These are phyloP conservation scores for Fundulus diaphanus DNA, from an alignment of 2,797 vertebrate genomes.

Conservation along the genomic window DNA sequence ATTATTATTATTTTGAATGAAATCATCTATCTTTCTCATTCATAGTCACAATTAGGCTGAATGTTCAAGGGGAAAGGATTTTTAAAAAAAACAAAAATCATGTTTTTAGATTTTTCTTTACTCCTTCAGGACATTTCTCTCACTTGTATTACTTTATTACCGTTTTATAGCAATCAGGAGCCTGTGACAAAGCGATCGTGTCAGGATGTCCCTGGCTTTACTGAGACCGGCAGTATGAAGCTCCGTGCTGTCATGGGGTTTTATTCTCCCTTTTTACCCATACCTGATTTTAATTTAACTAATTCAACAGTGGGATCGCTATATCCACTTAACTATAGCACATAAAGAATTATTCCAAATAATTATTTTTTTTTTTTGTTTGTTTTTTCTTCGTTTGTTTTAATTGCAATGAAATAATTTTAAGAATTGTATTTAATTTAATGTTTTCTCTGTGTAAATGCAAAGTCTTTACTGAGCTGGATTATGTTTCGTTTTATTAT, in stretches of 20 bases:
- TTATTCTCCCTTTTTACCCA: constrained; percentile 26
- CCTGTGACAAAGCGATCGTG: constrained; percentile 14
- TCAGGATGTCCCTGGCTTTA: constrained; percentile 26
- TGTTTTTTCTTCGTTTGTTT: no score
- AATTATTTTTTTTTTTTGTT: constrained; percentile 59
- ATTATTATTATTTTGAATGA: constrained; percentile 40
- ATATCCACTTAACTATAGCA: constrained; percentile 60
- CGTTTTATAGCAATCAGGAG: constrained; percentile 39
- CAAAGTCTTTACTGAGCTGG: constrained; percentile 39
- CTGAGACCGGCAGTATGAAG: constrained; percentile 36
- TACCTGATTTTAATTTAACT: constrained; percentile 42
- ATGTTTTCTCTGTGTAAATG: constrained; percentile 57
- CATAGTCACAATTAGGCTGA: constrained; percentile 60
- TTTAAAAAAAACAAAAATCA: no score
- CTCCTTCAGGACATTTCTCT: constrained; percentile 37
- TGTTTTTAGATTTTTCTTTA: constrained; percentile 26
- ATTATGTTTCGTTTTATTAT: constrained; percentile 27
- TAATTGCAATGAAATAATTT: constrained; percentile 51
- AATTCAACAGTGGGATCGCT: constrained; percentile 49
- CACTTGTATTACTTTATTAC: constrained; percentile 18
- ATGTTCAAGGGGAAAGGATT: constrained; percentile 59
- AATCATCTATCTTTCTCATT: constrained; percentile 40
- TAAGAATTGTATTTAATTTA: constrained; percentile 72
- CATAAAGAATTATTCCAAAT: constrained; percentile 51
- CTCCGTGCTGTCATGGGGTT: constrained; percentile 7